Percentiles rank a stretch among this genome's conserved stretches.
Evolutionary conservation across 2,888 invertebrate species (phyloP).

Genomic region (Chloromyia formosa): DNA sequence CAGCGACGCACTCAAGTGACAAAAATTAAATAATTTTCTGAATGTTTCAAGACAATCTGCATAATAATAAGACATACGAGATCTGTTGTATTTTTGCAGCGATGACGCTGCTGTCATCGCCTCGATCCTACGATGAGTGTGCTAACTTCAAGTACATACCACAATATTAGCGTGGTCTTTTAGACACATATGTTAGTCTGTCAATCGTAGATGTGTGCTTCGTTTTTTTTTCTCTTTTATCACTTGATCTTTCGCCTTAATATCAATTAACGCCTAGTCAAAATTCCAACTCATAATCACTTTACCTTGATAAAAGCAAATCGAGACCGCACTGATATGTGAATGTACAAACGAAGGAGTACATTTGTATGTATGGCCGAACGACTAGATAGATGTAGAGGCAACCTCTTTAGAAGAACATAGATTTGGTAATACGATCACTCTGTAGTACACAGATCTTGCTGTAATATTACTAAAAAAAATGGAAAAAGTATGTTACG

Average conservation of each 20-base stretch:
- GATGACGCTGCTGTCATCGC: not conserved
- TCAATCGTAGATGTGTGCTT: not conserved
- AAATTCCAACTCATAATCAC: constrained; percentile 34
- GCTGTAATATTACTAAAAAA: not conserved
- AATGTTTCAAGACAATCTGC: constrained; percentile 29
- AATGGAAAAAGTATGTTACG: not conserved
- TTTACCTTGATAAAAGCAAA: constrained; percentile 39
- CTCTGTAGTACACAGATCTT: constrained; percentile 4
- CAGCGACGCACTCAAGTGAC: not conserved
- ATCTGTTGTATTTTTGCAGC: constrained; percentile 6
- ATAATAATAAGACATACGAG: constrained; percentile 1
- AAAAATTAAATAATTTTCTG: constrained; percentile 1
- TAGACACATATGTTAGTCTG: not conserved
- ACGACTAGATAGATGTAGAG: too few species aligned
- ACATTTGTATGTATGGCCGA: too few species aligned
- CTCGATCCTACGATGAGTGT: not conserved
- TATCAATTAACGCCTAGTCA: constrained; percentile 41
- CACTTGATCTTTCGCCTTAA: constrained; percentile 42
- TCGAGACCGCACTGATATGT: not conserved
- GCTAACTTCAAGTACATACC: too few species aligned
- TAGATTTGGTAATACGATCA: too few species aligned
- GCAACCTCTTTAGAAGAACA: too few species aligned
- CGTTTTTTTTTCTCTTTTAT: not conserved
- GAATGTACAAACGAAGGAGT: not conserved
- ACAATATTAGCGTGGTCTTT: too few species aligned